Base-by-base conservation (phyloP, 2,797 vertebrate species). In the Vespertilio murinus region DNA sequence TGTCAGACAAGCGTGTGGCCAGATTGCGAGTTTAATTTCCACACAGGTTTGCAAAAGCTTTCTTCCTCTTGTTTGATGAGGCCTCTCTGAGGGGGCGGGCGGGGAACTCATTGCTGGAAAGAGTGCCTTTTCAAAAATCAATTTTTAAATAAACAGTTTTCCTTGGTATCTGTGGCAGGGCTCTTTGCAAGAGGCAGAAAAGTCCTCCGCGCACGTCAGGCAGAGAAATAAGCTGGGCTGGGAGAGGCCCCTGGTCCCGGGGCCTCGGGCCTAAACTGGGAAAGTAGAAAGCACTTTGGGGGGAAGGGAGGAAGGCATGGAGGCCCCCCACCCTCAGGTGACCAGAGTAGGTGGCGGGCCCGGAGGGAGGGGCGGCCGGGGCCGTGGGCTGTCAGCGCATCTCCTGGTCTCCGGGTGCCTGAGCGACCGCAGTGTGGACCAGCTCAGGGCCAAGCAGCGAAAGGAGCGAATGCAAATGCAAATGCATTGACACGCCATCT, bases 1-100 rank as follows among this genome's bases (percentile, higher is more conserved):
- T 98, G 97, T 97, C 98, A 97, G 88, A 67, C 65, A 54, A 33
- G 87, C 42, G 85, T 79, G 81, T 30, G 1, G 52, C 78, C 75
- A 91, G 95, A 87, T 11, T 20, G 80, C 6, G 56, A 96, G 70
- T 94, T 97, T 97, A 77, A 97, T 83, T 96, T 94, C 91, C 87
- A 20, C 2, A 33, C 30, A 70, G 95, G 14, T 96, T 71, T 95
- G 88, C 2, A 35, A 79, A 81, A 84, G 45, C 78, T 38, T 65
- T 16, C 1, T 64, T 86, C 73, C 88, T 88, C 25, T 6, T 45
- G 2, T n/a, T 59, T 96, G 93, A 94, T 40, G 70, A 87, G 47
- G 42, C 17, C 20, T 91, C 35, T 67, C 67, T 23, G 77, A 59
- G 17, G 13, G 82, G 52, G 88, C n/a, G 17, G 35, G 28, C 2